Conservation (phyloP, 2,888 invertebrate genomes). For the Aporophyla lueneburgensis region DNA sequence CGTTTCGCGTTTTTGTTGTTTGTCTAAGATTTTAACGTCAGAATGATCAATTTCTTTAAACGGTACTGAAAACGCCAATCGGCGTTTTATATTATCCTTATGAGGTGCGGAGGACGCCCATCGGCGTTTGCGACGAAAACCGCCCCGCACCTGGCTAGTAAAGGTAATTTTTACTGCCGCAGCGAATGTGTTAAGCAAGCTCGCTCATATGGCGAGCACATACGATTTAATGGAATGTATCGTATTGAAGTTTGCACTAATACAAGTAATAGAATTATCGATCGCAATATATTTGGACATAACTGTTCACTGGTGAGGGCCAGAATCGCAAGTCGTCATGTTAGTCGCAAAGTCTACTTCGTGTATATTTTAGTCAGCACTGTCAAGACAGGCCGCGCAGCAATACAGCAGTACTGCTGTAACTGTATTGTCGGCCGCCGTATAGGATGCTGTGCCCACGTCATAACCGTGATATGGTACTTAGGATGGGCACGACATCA, state of each 20-base stretch:
- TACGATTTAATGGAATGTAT: slow-evolving; percentile 11
- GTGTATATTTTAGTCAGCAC: slow-evolving; percentile 15
- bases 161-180: no score
- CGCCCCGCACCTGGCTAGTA: no score
- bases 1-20: no score
- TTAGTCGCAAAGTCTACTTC: slow-evolving; percentile 25
- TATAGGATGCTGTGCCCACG: slow-evolving; percentile 27
- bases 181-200: no score
- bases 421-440: slow-evolving; percentile 20
- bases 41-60: not conserved
- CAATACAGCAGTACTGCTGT: slow-evolving; percentile 21
- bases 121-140: no score
- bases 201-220: slow-evolving; percentile 28
- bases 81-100: slow-evolving; percentile 3
- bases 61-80: not conserved
- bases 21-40: not conserved
- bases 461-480: slow-evolving; percentile 28
- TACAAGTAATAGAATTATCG: not conserved
- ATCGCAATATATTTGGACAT: not conserved
- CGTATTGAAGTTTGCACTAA: slow-evolving; percentile 18
- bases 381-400: not conserved
- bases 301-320: slow-evolving; percentile 19
- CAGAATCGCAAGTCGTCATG: slow-evolving; percentile 17
- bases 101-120: slow-evolving; percentile 16
- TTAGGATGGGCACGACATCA: slow-evolving; percentile 22